Conservation (phyloP, 2,113 vertebrate genomes). For the Cavia porcellus region DNA sequence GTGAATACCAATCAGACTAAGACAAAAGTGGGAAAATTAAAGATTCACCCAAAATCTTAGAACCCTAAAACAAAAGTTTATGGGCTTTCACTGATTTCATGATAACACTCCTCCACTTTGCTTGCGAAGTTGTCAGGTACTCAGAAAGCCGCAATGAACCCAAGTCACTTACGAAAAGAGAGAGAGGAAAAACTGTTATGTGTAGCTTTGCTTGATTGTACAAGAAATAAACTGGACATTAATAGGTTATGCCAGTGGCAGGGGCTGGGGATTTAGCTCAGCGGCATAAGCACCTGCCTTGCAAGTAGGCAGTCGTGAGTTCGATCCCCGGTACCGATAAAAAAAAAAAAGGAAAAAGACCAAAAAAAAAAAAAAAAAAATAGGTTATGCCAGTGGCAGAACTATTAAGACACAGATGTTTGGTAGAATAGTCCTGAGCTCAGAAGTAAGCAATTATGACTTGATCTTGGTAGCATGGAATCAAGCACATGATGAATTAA, state of each 20-base stretch:
- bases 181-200: not conserved
- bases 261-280: too few species aligned
- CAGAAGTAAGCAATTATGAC: not conserved
- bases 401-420: not conserved
- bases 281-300: too few species aligned
- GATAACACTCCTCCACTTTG: not conserved
- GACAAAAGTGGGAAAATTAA: slow-evolving; percentile 24
- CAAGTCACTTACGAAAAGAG: not conserved
- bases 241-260: not conserved
- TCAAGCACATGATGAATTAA: not conserved
- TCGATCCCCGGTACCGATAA: too few species aligned
- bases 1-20: not conserved
- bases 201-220: not conserved
- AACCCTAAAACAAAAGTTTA: not conserved
- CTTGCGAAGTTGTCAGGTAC: not conserved
- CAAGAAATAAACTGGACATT: slow-evolving; percentile 23
- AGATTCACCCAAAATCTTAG: not conserved
- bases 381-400: not conserved
- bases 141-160: not conserved
- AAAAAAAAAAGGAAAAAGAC: too few species aligned
- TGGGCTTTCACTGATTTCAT: not conserved
- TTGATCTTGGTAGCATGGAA: not conserved
- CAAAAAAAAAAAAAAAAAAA: too few species aligned
- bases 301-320: too few species aligned
- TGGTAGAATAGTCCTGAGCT: not conserved